Conservation (phyloP, 2,113 vertebrate genomes). For the Pollachius pollachius region DNA sequence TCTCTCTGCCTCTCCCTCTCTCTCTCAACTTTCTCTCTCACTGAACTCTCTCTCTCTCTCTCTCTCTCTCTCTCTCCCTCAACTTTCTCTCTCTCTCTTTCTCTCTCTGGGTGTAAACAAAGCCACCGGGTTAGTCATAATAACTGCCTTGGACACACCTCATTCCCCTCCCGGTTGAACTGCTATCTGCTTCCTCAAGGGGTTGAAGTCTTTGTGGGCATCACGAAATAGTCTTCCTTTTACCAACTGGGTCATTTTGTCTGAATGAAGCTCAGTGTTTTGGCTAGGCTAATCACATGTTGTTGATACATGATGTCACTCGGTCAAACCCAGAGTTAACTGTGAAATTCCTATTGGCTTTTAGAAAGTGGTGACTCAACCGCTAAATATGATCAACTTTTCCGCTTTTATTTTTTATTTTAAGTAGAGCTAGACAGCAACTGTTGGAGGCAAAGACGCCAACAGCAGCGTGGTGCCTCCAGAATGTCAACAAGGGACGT, state of each 20-base stretch:
- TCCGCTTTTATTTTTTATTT: no score
- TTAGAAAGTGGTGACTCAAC: no score
- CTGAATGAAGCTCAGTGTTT: not conserved
- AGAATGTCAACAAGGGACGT: no score
- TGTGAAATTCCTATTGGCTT: no score
- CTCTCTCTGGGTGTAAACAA: slow-evolving; percentile 27
- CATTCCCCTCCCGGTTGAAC: slow-evolving; percentile 3
- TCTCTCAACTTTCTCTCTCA: no score
- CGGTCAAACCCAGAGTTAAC: not conserved
- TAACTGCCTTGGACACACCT: slow-evolving; percentile 3
- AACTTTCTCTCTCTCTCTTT: not conserved
- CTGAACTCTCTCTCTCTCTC: no score
- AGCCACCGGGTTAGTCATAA: not conserved
- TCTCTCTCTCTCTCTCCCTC: not conserved
- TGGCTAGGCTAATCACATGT: not conserved
- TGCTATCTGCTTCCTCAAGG: slow-evolving; percentile 45
- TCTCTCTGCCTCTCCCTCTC: no score
- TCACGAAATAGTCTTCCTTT: not conserved
- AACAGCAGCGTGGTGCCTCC: no score
- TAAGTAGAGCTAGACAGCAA: no score
- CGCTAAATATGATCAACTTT: no score
- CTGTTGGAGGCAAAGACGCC: no score
- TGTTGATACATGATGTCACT: not conserved
- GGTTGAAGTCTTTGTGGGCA: slow-evolving; percentile 24
- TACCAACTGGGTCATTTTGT: slow-evolving; percentile 6